phyloP scores from a whole-genome alignment of 2,113 vertebrate genomes.

The Pachypanchax playfairii region DNA sequence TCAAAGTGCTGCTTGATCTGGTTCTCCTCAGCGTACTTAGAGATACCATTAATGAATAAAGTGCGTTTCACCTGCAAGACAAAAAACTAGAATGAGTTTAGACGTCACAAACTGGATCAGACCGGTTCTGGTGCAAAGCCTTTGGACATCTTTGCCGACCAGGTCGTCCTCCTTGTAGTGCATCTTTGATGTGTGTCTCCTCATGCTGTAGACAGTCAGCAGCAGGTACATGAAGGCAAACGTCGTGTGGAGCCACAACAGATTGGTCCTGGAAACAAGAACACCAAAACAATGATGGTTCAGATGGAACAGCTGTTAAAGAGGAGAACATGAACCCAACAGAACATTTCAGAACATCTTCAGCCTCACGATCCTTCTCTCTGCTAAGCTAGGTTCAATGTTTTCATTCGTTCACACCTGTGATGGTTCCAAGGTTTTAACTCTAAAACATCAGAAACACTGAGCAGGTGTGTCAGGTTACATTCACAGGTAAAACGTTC shows the following conservation, averaged over 20 bases:
- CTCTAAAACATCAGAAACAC: too few species aligned
- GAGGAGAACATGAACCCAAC: too few species aligned
- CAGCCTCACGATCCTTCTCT: too few species aligned
- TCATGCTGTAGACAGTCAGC: constrained; percentile 97
- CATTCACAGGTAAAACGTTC: too few species aligned
- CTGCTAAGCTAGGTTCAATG: too few species aligned
- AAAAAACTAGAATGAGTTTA: neutral
- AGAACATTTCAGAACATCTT: too few species aligned
- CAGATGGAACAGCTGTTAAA: too few species aligned
- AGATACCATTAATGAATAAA: constrained; percentile 96
- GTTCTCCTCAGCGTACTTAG: constrained; percentile 92
- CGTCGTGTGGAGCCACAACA: constrained; percentile 94
- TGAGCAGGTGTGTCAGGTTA: too few species aligned
- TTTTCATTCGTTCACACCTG: too few species aligned
- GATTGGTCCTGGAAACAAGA: constrained; percentile 83
- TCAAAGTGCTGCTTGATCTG: constrained; percentile 98
- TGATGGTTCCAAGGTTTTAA: too few species aligned
- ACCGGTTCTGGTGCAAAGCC: too few species aligned
- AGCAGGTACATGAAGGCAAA: constrained; percentile 97
- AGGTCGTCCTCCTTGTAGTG: constrained; percentile 98
- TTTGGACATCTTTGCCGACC: constrained; percentile 74
- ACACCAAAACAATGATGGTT: too few species aligned
- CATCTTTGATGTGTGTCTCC: constrained; percentile 97
- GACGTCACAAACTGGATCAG: neutral
- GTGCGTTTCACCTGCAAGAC: constrained; percentile 90